phyloP scores from a whole-genome alignment of 2,888 invertebrate species.

The Lasioglossum zephyrum region DNA sequence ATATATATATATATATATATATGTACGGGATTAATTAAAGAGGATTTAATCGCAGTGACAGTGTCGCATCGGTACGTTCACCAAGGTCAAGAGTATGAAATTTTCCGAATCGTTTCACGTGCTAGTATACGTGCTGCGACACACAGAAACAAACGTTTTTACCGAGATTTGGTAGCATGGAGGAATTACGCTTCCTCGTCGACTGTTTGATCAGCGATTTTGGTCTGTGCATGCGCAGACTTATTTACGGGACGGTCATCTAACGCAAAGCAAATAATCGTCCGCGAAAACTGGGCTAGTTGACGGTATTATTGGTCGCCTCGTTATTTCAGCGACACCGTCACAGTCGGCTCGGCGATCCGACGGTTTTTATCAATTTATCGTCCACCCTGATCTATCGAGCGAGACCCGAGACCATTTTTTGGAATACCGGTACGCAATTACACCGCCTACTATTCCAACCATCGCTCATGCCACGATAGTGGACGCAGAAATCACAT shows the following conservation, averaged over 20 bases:
- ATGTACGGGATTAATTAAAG: not conserved
- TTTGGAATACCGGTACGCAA: not conserved
- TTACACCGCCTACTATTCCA: not conserved
- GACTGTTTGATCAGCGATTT: conserved; percentile 13
- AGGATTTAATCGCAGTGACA: not conserved
- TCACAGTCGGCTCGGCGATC: not conserved
- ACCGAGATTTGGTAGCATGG: not conserved
- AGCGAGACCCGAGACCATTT: not conserved
- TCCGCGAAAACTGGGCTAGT: not conserved
- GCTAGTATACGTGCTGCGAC: no score
- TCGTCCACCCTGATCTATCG: conserved; percentile 8
- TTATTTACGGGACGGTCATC: conserved; percentile 24
- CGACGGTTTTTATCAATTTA: conserved; percentile 8
- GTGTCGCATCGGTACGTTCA: not conserved
- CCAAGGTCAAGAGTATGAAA: not conserved
- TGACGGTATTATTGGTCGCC: conserved; percentile 23
- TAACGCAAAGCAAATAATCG: conserved; percentile 29
- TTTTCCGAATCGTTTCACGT: not conserved
- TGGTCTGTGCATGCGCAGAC: not conserved
- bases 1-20: not conserved
- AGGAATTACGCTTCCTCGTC: not conserved
- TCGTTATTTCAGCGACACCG: conserved; percentile 15
- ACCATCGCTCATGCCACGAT: not conserved
- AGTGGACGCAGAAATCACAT: not conserved
- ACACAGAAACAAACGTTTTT: not conserved